A percentile compares a stretch with the other conserved stretches of the same genome.
phyloP scores from a whole-genome alignment of 2,797 vertebrate species.

The Tenualosa ilisha region DNA sequence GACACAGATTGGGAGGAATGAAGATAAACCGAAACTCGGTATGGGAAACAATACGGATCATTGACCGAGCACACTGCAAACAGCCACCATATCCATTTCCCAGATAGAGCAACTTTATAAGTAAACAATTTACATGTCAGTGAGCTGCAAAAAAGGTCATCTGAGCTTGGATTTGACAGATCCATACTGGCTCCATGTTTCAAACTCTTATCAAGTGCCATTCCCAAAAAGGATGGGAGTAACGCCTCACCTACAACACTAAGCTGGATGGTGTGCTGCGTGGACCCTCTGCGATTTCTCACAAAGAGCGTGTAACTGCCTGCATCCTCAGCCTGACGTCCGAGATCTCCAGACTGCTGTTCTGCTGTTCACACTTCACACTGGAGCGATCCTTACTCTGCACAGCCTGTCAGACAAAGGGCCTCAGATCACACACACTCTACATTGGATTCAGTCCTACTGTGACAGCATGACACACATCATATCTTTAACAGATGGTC shows the following conservation, averaged over 20 bases:
- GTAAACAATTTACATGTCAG: background rate
- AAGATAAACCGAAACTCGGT: background rate
- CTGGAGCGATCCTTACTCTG: slow-evolving; percentile 44
- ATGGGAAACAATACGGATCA: background rate
- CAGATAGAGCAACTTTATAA: background rate
- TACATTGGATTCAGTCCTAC: background rate
- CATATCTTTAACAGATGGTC: too few relatives aligned
- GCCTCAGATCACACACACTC: background rate
- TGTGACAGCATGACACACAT: too few relatives aligned
- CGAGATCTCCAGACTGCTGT: slow-evolving; percentile 63
- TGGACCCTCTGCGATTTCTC: slow-evolving; percentile 60
- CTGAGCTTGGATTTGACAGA: background rate
- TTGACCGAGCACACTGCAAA: background rate
- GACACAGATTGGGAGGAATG: background rate
- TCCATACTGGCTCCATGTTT: background rate
- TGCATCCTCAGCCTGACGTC: slow-evolving; percentile 56
- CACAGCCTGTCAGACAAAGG: slow-evolving; percentile 37
- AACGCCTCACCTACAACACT: slow-evolving; percentile 64
- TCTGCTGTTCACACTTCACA: slow-evolving; percentile 50
- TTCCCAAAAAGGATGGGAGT: background rate
- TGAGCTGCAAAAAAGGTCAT: background rate
- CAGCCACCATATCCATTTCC: background rate
- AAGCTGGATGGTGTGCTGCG: slow-evolving; percentile 65
- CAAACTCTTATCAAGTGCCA: background rate
- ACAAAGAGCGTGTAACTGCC: slow-evolving; percentile 72